Percentiles rank a stretch among this genome's conserved stretches.
These are phyloP conservation scores for Muscicapa comitata DNA, from an alignment of 2,797 vertebrate species.

Conservation along the genomic window DNA sequence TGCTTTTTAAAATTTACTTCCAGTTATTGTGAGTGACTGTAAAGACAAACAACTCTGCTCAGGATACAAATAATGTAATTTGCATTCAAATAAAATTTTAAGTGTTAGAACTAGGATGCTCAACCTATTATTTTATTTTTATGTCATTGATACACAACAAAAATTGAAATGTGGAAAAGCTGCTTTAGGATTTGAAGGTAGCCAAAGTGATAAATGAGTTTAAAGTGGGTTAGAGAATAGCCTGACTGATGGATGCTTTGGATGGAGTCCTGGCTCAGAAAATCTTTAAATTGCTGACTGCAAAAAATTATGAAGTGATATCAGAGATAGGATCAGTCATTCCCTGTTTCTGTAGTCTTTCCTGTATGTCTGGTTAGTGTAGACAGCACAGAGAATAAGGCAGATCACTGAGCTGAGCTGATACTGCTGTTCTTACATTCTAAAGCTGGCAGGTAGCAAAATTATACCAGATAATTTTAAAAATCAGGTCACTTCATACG, in stretches of 20 bases:
- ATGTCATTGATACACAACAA: not conserved
- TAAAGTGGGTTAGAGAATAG: conserved; percentile 6
- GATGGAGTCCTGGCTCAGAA: not conserved
- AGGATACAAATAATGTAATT: conserved; percentile 44
- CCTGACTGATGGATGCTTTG: not conserved
- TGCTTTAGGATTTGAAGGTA: not conserved
- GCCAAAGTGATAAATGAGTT: not conserved
- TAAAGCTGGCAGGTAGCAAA: not conserved
- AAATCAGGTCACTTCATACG: conserved; percentile 14
- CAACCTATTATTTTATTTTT: not conserved
- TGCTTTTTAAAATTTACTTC: not conserved
- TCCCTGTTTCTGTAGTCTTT: not conserved
- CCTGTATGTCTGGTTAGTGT: not conserved
- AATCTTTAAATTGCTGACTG: not conserved
- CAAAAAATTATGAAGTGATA: not conserved
- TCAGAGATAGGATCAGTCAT: not conserved
- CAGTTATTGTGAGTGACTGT: not conserved
- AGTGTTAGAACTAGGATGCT: conserved; percentile 5
- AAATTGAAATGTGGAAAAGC: not conserved
- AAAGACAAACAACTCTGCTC: conserved; percentile 17
- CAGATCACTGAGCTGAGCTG: not conserved
- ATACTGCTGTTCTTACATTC: not conserved
- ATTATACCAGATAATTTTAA: not conserved
- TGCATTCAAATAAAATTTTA: conserved; percentile 25
- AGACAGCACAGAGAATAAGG: not conserved